Base-by-base conservation (phyloP, 2,888 invertebrate species). In the Timema cristinae region DNA sequence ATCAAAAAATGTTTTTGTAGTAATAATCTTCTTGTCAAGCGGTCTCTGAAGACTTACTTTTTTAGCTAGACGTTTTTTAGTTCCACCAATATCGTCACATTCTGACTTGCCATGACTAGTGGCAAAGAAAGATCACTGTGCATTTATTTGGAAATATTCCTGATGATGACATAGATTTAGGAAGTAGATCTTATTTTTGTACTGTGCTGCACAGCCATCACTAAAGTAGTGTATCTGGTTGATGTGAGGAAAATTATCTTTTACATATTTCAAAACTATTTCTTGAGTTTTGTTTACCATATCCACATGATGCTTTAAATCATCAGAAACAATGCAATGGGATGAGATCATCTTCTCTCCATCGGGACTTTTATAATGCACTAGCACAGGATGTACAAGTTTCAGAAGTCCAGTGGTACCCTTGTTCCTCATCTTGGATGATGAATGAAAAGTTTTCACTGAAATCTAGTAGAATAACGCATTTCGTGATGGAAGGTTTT, bases 231-330 rank as follows among this genome's bases (percentile, higher is more conserved):
- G 16, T 7, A 32, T 47, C 63, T 63, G 11, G 16, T 16, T 63
- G 47, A 63, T 32, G 63, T 0, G 63, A 47, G 6, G 63, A 47
- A 47, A 6, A 47, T 63, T 63, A 16, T 63, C 63, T 63, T 63
- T 63, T 6, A 32, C 8, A 47, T 47, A 15, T 16, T 16, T 47
- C 6, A 47, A 5, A 16, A 63, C 9, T 47, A 47, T 63, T 32
- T 32, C 47, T n/a, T 63, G 63, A 8, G 47, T 63, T 63, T 63
- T 47, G 63, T 63, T 16, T 8, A 32, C 63, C 63, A 63, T 63
- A 63, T 48, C 16, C 10, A 7, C 6, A 63, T 63, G 32, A 63
- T 63, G 6, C 9, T 63, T 63, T 16, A 63, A 6, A 47, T 63
- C 47, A 32, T 63, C 63, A 63, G 63, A 63, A 8, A 63, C 47